phyloP scores from a whole-genome alignment of 1,140 invertebrate genomes.

The Gryllus bimaculatus region DNA sequence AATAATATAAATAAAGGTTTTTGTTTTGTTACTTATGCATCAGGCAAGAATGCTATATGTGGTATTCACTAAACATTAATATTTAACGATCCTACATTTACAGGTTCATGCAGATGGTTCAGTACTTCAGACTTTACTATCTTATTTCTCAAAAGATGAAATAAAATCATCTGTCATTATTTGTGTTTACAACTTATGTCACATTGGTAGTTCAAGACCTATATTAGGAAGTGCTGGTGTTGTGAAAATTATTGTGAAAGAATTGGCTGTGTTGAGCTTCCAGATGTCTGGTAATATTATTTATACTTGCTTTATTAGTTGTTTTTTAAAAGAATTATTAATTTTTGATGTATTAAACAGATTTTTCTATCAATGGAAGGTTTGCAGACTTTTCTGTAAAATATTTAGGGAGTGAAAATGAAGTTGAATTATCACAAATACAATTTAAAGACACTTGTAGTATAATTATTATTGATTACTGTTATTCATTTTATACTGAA shows the following conservation, averaged over 20 bases:
- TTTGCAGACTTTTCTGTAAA: too few relatives aligned
- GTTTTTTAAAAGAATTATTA: too few relatives aligned
- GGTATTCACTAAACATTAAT: background rate
- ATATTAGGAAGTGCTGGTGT: conserved; percentile 2
- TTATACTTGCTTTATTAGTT: too few relatives aligned
- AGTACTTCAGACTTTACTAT: background rate
- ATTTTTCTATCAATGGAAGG: too few relatives aligned
- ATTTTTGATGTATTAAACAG: too few relatives aligned
- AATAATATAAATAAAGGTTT: too few relatives aligned
- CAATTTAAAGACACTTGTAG: too few relatives aligned
- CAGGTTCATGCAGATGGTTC: background rate
- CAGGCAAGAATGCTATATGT: too few relatives aligned
- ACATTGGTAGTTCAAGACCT: conserved; percentile 7
- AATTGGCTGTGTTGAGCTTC: background rate
- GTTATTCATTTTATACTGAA: background rate
- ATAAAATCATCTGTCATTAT: background rate
- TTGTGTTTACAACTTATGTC: conserved; percentile 13
- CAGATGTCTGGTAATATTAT: background rate
- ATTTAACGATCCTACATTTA: background rate
- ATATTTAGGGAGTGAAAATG: too few relatives aligned
- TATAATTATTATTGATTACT: background rate
- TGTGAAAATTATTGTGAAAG: conserved; percentile 8
- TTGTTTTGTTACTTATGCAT: background rate
- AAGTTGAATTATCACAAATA: too few relatives aligned
- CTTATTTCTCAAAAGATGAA: background rate